Base-by-base conservation (phyloP, 30 jellyfish, hydroid and myxozoan species). In the Aurelia sp. region DNA sequence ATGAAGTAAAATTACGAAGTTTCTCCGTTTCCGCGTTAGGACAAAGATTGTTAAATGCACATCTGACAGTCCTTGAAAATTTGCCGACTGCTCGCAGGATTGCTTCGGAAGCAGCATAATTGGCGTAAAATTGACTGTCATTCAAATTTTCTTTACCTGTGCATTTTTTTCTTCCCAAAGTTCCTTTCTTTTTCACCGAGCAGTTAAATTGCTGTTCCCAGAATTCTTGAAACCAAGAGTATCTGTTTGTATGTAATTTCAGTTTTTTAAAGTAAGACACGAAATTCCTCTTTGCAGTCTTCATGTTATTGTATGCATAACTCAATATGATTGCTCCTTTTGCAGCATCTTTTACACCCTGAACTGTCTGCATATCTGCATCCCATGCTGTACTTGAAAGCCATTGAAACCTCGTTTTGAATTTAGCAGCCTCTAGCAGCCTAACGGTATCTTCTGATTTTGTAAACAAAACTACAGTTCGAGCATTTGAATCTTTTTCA, bases 251-350 rank as follows among this genome's bases (percentile, higher is more conserved):
- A 16, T 22, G 2, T 22, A 82, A 73, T 68, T 27, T 66, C 19
- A 82, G 55, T 51, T 13, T n/a, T 35, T 30, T 67, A 58, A 82
- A 66, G 57, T 82, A 52, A 3, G 3, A 0, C 76, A 22, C n/a
- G 70, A 82, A 82, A 8, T 57, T 66, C 21, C 0, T 64, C 18
- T 57, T 44, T 0, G 6, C 33, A n/a, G n/a, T n/a, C n/a, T n/a
- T n/a, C n/a, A n/a, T n/a, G n/a, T n/a, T n/a, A 4, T 11, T n/a
- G 19, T 55, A 2, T 9, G 80, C 77, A 58, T 66, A 48, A 20
- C 67, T 51, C 4, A 82, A 65, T 31, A 82, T 20, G 5, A 82
- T 52, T 13, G 91, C 91, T 47, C 91, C 91, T 55, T 71, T 55
- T 13, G 91, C 91, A 27, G 71, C 74, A 0, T 82, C 78, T 22